These are phyloP conservation scores for Epinotia bilunana DNA, from an alignment of 2,888 invertebrate genomes.

Conservation along the genomic window DNA sequence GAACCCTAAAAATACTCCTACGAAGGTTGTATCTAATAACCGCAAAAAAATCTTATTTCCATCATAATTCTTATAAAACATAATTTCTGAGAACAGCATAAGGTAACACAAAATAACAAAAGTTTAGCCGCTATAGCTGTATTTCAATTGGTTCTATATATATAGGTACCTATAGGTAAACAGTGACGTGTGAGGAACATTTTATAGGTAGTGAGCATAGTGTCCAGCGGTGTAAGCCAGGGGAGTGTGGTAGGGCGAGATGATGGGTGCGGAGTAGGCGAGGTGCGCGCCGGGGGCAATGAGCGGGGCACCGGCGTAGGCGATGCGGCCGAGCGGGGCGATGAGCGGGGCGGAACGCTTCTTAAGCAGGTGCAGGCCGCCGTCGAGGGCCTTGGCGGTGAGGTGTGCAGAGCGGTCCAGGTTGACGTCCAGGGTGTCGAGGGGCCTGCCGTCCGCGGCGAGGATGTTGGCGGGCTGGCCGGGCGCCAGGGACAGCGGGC, in stretches of 20 bases:
- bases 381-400: constrained; percentile 59
- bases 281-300: constrained; percentile 60
- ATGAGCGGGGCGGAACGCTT: constrained; percentile 61
- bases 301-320: constrained; percentile 60
- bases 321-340: constrained; percentile 54
- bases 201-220: constrained; percentile 50
- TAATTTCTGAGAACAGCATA: no score
- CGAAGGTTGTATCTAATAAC: no score
- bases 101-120: no score
- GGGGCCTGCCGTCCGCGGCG: constrained; percentile 74
- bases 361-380: constrained; percentile 64
- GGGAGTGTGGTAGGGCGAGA: constrained; percentile 57
- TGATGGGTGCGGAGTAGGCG: constrained; percentile 54
- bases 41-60: no score
- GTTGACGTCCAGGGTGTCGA: constrained; percentile 77
- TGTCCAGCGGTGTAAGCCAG: constrained; percentile 56
- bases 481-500: constrained; percentile 71
- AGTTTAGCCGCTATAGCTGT: not conserved
- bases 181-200: not conserved
- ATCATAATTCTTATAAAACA: no score
- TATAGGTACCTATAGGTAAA: not conserved
- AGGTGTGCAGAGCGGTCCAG: constrained; percentile 59
- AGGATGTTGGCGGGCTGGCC: constrained; percentile 77
- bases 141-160: constrained; percentile 1
- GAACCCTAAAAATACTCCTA: no score